Conservation (phyloP, 2,888 invertebrate species). For the Acrobeloides nanus region DNA sequence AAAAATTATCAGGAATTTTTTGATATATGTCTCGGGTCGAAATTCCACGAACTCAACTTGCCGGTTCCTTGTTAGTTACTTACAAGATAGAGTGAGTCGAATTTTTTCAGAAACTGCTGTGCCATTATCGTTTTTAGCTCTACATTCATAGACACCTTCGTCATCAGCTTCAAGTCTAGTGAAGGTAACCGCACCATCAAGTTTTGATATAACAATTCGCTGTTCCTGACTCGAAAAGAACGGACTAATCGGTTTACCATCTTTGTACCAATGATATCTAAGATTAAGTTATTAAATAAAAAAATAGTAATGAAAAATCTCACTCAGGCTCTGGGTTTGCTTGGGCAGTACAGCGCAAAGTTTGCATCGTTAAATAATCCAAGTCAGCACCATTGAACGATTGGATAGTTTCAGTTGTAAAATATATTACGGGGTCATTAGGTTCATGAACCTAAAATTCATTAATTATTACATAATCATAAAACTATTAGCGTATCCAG, state of each 20-base stretch:
- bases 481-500: too few relatives aligned
- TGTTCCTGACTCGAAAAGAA: too few relatives aligned
- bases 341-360: constrained; percentile 90
- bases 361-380: constrained; percentile 53
- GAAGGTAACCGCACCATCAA: constrained; percentile 71
- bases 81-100: constrained; percentile 46
- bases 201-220: too few relatives aligned
- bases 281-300: neutral
- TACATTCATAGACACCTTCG: constrained; percentile 58
- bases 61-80: constrained; percentile 15
- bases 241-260: too few relatives aligned
- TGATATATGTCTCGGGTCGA: too few relatives aligned
- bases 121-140: constrained; percentile 86
- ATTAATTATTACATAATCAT: too few relatives aligned
- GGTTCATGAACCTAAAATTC: constrained; percentile 36
- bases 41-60: too few relatives aligned
- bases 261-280: constrained; percentile 2
- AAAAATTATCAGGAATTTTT: too few relatives aligned
- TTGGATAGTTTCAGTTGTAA: constrained; percentile 36
- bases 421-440: constrained; percentile 40
- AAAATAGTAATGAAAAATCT: constrained; percentile 49
- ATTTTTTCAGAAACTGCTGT: constrained; percentile 56
- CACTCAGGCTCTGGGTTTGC: constrained; percentile 89
- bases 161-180: constrained; percentile 43
- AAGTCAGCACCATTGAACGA: constrained; percentile 15